Evolutionary conservation across 2,113 vertebrate species (phyloP).

Genomic region (Lamprotornis superbus): DNA sequence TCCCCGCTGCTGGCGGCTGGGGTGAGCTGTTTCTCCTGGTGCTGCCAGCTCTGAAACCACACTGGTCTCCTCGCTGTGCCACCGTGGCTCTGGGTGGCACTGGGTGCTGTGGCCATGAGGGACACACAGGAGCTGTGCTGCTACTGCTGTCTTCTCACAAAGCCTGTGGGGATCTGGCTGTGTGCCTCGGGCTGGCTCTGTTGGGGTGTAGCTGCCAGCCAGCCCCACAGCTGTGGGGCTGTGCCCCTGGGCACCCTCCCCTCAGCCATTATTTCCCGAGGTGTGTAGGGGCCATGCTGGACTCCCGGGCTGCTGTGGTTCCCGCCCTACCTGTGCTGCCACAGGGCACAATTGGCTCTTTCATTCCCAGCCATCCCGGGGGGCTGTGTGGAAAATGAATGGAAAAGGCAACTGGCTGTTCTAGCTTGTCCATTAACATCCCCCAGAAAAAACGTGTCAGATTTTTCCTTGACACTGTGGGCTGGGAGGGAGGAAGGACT

Average conservation of each 20-base stretch:
- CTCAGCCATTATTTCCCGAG: not conserved
- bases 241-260: not conserved
- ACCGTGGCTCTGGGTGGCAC: not conserved
- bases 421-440: not conserved
- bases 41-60: not conserved
- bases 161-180: fast-evolving
- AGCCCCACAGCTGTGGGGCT: not conserved
- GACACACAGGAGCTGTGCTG: fast-evolving
- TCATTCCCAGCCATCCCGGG: constrained; percentile 21
- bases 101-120: fast-evolving
- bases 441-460: constrained; percentile 57
- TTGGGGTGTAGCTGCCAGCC: not conserved
- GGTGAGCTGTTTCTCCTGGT: not conserved
- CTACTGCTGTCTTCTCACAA: fast-evolving
- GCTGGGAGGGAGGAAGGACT: constrained; percentile 39
- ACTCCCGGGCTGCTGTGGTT: not conserved
- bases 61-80: fast-evolving
- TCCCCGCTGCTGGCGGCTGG: not conserved
- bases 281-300: not conserved
- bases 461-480: constrained; percentile 43
- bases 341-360: constrained; percentile 36
- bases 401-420: constrained; percentile 66
- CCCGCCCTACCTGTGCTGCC: constrained; percentile 18
- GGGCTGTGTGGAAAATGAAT: constrained; percentile 52
- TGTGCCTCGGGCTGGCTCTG: not conserved